phyloP scores from a whole-genome alignment of 1,140 invertebrate species.

The Bombus sylvicola region DNA sequence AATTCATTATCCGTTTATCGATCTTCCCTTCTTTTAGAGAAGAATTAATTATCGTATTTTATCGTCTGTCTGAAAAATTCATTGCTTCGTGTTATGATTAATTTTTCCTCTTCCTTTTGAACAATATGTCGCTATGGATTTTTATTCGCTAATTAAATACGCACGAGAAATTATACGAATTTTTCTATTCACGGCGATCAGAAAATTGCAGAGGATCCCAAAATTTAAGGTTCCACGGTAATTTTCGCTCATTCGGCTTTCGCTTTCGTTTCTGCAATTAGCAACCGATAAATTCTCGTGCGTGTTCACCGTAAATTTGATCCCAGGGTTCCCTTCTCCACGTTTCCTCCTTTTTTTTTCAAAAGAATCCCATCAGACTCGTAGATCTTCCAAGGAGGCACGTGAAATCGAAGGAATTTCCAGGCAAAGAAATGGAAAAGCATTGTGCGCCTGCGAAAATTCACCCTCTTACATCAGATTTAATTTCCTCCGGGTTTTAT shows the following conservation, averaged over 20 bases:
- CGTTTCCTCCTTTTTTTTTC: background rate
- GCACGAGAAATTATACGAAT: no score
- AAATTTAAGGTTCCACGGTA: background rate
- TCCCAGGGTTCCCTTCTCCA: background rate
- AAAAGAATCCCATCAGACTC: conserved; percentile 15
- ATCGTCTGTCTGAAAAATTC: no score
- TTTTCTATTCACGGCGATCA: background rate
- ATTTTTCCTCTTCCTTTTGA: no score
- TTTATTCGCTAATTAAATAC: no score
- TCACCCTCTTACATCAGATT: conserved; percentile 1
- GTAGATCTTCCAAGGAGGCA: conserved; percentile 11
- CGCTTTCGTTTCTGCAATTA: background rate
- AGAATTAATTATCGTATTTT: no score
- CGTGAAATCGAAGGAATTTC: conserved; percentile 7
- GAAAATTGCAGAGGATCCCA: background rate
- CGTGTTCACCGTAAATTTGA: conserved; percentile 3
- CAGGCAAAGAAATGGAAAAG: background rate
- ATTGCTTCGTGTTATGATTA: no score
- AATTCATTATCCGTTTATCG: no score
- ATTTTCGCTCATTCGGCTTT: background rate
- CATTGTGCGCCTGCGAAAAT: conserved; percentile 11
- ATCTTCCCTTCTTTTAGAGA: no score
- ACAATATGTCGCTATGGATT: no score
- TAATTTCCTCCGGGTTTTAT: background rate
- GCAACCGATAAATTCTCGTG: background rate